Percentiles rank a stretch among this genome's conserved stretches.
phyloP scores from a whole-genome alignment of 2,113 vertebrate species.

The Callocephalon fimbriatum region DNA sequence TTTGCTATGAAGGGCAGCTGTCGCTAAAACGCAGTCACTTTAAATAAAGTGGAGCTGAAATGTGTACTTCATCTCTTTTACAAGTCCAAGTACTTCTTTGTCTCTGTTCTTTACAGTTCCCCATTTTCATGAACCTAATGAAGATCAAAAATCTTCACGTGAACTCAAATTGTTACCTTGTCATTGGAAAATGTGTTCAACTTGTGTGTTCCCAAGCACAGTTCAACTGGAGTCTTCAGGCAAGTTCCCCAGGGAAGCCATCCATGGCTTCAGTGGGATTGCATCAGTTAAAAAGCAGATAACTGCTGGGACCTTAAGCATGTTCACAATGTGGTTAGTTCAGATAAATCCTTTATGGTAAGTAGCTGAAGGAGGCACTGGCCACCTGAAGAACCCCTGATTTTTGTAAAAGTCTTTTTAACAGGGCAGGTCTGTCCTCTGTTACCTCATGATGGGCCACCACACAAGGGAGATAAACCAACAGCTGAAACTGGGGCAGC shows the following conservation, averaged over 20 bases:
- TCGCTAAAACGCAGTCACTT: rapidly evolving
- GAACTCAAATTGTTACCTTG: neutral
- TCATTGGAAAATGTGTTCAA: neutral
- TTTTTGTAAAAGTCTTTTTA: neutral
- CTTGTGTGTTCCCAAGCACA: neutral
- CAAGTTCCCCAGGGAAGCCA: neutral
- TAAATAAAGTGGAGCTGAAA: neutral
- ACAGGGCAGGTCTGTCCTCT: neutral
- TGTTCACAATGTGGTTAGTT: rapidly evolving
- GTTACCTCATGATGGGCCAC: neutral
- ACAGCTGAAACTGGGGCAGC: neutral
- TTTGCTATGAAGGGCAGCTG: neutral
- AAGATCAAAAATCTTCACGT: neutral
- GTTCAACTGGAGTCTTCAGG: rapidly evolving
- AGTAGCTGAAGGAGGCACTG: neutral
- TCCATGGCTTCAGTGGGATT: neutral
- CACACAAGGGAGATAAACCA: rapidly evolving
- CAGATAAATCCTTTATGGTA: neutral
- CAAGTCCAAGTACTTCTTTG: neutral
- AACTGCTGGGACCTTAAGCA: neutral
- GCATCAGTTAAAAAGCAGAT: neutral
- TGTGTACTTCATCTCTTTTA: neutral
- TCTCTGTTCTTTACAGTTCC: neutral
- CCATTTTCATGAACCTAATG: neutral
- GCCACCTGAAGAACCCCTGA: neutral